phyloP scores from a whole-genome alignment of 2,797 vertebrate genomes.

The Avahi laniger region DNA sequence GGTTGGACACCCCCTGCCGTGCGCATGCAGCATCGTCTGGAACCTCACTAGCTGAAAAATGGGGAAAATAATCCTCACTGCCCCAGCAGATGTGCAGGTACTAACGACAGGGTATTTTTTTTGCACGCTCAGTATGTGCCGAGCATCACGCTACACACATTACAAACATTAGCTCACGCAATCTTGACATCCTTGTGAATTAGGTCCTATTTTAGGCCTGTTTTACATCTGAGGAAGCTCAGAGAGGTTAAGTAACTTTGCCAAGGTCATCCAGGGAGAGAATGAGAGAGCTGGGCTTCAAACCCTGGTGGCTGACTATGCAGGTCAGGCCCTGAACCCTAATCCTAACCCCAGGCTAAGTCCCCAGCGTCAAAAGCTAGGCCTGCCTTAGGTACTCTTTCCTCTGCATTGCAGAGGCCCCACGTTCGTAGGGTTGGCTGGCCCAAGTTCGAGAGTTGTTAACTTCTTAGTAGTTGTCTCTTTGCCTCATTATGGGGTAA shows the following conservation, averaged over 20 bases:
- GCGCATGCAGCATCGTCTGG: fast-evolving
- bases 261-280: neutral
- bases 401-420: constrained; percentile 8
- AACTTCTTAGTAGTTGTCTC: constrained; percentile 78
- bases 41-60: neutral
- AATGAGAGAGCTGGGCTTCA: neutral
- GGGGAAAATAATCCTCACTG: neutral
- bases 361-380: neutral
- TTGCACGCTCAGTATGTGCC: neutral
- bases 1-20: neutral
- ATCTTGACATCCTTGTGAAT: neutral
- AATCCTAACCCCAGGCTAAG: neutral
- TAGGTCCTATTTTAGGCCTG: neutral
- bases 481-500: constrained; percentile 78
- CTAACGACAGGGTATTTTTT: neutral
- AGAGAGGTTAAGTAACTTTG: neutral
- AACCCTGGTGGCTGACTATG: neutral
- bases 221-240: neutral
- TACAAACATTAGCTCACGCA: neutral
- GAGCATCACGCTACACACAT: neutral
- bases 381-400: fast-evolving
- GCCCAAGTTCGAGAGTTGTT: constrained; percentile 77
- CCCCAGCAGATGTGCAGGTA: neutral
- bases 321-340: neutral
- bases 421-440: constrained; percentile 37